Conservation (phyloP, 2,888 invertebrate genomes). For the Argyresthia albistria region DNA sequence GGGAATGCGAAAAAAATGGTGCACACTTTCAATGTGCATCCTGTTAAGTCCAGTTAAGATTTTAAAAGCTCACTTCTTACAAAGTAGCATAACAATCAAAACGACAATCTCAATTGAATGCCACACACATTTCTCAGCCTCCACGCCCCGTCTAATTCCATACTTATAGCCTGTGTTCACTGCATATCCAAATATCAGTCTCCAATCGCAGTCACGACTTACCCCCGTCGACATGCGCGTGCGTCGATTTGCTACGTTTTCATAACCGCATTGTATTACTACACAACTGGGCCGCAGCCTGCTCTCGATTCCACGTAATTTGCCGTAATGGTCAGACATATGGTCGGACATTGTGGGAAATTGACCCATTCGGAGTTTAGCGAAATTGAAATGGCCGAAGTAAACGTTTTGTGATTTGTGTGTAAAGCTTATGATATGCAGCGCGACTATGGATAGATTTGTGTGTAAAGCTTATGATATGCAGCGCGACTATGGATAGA, state of each 20-base stretch:
- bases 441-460: no score
- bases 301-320: slow-evolving; percentile 6
- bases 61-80: no score
- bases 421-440: no score
- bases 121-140: not conserved
- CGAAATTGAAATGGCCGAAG: no score
- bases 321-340: slow-evolving; percentile 6
- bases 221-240: slow-evolving; percentile 10
- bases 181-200: slow-evolving; percentile 9
- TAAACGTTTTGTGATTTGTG: no score
- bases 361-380: not conserved
- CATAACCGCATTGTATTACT: slow-evolving; percentile 17
- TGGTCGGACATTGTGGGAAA: not conserved
- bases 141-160: not conserved
- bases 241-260: slow-evolving; percentile 16
- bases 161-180: not conserved
- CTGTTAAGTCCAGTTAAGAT: no score
- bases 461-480: no score
- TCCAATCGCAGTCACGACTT: slow-evolving; percentile 14
- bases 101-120: not conserved
- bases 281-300: slow-evolving; percentile 17
- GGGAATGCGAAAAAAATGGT: no score
- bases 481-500: no score
- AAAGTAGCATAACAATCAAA: no score
- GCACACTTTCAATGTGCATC: no score